phyloP scores from a whole-genome alignment of 2,888 invertebrate genomes.

The Philonicus albiceps region DNA sequence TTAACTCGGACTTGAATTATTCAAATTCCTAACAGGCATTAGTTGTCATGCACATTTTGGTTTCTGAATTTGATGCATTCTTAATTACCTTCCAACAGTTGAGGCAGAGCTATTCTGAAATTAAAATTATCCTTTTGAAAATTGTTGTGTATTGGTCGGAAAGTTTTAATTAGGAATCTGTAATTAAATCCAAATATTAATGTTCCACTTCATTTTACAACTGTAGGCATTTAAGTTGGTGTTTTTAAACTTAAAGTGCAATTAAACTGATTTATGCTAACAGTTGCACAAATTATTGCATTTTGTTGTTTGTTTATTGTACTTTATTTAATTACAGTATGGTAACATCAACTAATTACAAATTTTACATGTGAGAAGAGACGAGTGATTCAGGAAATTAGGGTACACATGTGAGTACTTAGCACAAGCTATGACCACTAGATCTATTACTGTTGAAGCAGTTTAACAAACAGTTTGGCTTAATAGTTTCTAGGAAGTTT shows the following conservation, averaged over 20 bases:
- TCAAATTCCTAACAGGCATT: neutral
- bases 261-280: conserved; percentile 48
- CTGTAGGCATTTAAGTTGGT: conserved; percentile 24
- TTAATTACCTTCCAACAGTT: neutral
- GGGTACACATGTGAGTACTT: neutral
- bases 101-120: neutral
- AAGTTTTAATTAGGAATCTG: neutral
- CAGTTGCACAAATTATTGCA: conserved; percentile 47
- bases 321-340: conserved; percentile 44
- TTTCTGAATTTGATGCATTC: neutral
- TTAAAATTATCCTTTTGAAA: neutral
- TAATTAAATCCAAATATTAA: neutral
- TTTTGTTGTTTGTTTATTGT: conserved; percentile 47
- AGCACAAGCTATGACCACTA: neutral
- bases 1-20: neutral
- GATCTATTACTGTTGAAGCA: neutral
- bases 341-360: conserved; percentile 43
- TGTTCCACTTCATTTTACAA: neutral
- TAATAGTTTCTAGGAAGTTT: neutral
- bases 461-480: neutral
- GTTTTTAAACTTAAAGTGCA: conserved; percentile 41
- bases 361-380: neutral
- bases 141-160: neutral
- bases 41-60: neutral
- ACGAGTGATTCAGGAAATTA: neutral